Evolutionary conservation across 2,888 invertebrate species (phyloP).

Genomic region (Drosophila crucigera): DNA sequence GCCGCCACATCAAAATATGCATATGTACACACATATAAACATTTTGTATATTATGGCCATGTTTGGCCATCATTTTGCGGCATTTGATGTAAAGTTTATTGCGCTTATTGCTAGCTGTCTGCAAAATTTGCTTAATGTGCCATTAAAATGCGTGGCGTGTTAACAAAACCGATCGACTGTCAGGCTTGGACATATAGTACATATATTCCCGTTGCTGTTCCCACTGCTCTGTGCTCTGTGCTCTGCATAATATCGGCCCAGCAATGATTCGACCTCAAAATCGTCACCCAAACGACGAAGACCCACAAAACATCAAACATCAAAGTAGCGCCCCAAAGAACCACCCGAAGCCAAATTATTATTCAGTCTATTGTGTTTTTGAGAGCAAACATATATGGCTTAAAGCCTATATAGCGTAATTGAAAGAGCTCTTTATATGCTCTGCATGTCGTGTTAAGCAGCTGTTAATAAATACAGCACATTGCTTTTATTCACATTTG

Average conservation of each 20-base stretch:
- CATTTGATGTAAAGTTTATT: conserved; percentile 75
- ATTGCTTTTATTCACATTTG: neutral
- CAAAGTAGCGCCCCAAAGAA: conserved; percentile 41
- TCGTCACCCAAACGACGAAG: conserved; percentile 2
- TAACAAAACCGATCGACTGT: conserved; percentile 45
- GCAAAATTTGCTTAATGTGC: conserved; percentile 75
- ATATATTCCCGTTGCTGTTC: conserved; percentile 19
- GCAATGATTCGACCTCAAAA: conserved; percentile 17
- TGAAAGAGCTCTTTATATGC: neutral
- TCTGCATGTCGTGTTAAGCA: conserved; percentile 5
- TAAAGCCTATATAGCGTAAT: neutral
- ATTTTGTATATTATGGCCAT: conserved; percentile 28
- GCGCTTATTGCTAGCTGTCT: conserved; percentile 79
- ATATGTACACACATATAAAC: neutral
- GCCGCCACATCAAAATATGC: conserved; percentile 24
- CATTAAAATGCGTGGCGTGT: conserved; percentile 82
- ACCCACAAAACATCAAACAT: conserved; percentile 20
- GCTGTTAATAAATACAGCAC: conserved; percentile 4
- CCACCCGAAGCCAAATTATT: conserved; percentile 14
- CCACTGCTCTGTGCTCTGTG: conserved; percentile 9
- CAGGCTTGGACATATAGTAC: conserved; percentile 51
- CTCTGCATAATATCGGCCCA: neutral
- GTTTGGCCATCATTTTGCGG: conserved; percentile 52
- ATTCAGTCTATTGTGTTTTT: conserved; percentile 18
- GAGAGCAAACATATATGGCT: neutral